Evolutionary conservation across 2,888 invertebrate genomes (phyloP).

Genomic region (Cryptus viduatorius): DNA sequence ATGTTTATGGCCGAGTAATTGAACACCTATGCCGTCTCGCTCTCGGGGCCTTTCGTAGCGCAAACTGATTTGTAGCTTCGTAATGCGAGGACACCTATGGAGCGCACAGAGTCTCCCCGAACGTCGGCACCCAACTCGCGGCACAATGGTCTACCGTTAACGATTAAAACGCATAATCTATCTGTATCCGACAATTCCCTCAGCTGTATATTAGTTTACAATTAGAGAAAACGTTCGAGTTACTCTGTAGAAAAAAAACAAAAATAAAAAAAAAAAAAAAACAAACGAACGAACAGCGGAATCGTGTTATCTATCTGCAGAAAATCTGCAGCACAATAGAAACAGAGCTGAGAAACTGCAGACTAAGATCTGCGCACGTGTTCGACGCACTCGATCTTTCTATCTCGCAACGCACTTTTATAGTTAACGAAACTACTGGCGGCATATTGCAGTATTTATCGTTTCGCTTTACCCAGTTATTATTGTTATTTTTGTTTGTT

Average conservation of each 20-base stretch:
- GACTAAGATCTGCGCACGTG: constrained; percentile 14
- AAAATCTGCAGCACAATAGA: constrained; percentile 22
- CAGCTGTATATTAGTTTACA: constrained; percentile 1
- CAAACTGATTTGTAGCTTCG: constrained; percentile 79
- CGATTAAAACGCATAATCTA: constrained; percentile 16
- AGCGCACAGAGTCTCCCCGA: neutral
- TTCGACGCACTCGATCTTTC: constrained; percentile 10
- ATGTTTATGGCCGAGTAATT: constrained; percentile 81
- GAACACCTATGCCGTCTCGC: constrained; percentile 78
- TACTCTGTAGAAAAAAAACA: neutral
- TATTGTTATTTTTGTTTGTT: constrained; percentile 53
- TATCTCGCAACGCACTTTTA: constrained; percentile 35
- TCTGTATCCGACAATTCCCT: constrained; percentile 15
- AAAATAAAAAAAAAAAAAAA: neutral
- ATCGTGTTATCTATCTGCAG: constrained; percentile 13
- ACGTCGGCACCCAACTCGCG: neutral
- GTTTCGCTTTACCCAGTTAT: constrained; percentile 49
- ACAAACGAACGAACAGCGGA: neutral
- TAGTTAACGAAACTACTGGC: neutral
- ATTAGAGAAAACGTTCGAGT: constrained; percentile 1
- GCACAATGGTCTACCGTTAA: constrained; percentile 16
- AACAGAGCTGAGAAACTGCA: neutral
- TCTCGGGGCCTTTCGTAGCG: constrained; percentile 71
- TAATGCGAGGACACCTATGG: constrained; percentile 71
- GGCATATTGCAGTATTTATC: constrained; percentile 14